These are phyloP conservation scores for Sinhomidia bicolor DNA, from an alignment of 2,888 invertebrate species.

Conservation along the genomic window DNA sequence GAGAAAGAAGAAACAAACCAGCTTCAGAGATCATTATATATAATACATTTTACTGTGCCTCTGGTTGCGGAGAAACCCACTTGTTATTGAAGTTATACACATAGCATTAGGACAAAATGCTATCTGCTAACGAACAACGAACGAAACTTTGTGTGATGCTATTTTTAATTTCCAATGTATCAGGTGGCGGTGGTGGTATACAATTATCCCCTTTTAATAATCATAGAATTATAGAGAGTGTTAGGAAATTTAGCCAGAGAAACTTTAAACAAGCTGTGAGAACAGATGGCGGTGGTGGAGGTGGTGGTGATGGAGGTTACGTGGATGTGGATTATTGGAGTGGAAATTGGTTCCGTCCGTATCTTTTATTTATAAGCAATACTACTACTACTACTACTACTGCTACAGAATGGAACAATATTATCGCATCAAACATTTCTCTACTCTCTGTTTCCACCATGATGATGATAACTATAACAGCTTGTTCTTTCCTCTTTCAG, in stretches of 20 bases:
- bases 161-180: constrained; percentile 49
- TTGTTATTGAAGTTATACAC: too few species aligned
- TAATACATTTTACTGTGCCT: too few species aligned
- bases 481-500: constrained; percentile 1
- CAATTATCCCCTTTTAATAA: constrained; percentile 44
- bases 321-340: too few species aligned
- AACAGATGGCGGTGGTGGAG: constrained; percentile 1
- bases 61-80: too few species aligned
- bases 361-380: constrained; percentile 30
- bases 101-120: too few species aligned
- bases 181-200: too few species aligned
- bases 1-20: constrained; percentile 17
- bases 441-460: constrained; percentile 1
- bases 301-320: too few species aligned
- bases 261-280: constrained; percentile 22
- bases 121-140: too few species aligned
- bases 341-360: constrained; percentile 61
- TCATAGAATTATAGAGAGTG: constrained; percentile 28
- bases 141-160: constrained; percentile 26
- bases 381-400: too few species aligned
- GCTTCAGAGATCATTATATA: too few species aligned
- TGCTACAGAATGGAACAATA: neutral
- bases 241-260: neutral
- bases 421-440: neutral
- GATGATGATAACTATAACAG: constrained; percentile 9